Evolutionary conservation across 2,888 invertebrate genomes (phyloP).

Genomic region (Cosmia pyralina): DNA sequence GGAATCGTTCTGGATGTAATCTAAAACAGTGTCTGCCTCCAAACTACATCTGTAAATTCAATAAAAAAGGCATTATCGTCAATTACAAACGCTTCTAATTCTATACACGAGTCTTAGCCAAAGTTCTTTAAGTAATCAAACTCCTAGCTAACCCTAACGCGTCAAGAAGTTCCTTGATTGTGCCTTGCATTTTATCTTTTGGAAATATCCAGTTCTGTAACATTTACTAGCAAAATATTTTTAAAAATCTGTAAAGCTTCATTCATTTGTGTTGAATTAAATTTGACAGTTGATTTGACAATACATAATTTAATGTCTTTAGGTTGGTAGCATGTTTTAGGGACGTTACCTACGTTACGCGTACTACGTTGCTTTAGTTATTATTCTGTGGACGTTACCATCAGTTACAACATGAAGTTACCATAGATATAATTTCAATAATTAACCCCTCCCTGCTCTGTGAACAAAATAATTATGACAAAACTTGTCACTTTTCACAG

Average conservation of each 20-base stretch:
- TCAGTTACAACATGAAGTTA: too few species aligned
- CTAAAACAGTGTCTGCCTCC: constrained; percentile 91
- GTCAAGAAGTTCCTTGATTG: constrained; percentile 90
- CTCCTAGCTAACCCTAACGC: constrained; percentile 87
- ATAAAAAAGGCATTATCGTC: constrained; percentile 66
- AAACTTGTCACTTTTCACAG: too few species aligned
- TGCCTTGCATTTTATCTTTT: constrained; percentile 86
- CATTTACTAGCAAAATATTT: constrained; percentile 76
- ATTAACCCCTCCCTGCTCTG: too few species aligned
- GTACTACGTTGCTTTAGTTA: too few species aligned
- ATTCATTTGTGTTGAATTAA: constrained; percentile 68
- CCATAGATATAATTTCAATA: too few species aligned
- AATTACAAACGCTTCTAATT: constrained; percentile 52
- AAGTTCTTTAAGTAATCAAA: constrained; percentile 31
- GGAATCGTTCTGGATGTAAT: constrained; percentile 91
- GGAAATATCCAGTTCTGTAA: constrained; percentile 82
- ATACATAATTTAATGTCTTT: not conserved
- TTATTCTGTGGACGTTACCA: too few species aligned
- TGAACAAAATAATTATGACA: too few species aligned
- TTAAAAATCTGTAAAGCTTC: constrained; percentile 69
- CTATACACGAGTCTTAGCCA: constrained; percentile 37
- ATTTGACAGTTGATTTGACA: constrained; percentile 62
- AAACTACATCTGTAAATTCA: constrained; percentile 89
- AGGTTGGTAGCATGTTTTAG: constrained; percentile 26
- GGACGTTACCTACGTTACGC: too few species aligned